These are phyloP conservation scores for Sigmodon hispidus DNA, from an alignment of 2,113 vertebrate genomes.

Conservation along the genomic window DNA sequence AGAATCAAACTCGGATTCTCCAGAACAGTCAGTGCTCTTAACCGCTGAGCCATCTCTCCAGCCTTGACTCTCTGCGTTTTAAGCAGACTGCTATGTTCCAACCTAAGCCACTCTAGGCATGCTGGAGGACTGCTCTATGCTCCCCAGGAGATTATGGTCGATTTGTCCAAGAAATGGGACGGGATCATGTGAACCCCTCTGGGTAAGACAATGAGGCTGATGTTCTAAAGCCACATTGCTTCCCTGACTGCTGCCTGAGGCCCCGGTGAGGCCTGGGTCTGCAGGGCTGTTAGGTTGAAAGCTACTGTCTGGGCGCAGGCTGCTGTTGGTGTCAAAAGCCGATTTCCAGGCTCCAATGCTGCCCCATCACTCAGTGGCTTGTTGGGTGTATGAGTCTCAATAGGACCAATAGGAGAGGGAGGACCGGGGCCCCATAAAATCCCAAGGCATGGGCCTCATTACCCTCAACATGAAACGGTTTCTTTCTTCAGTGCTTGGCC, in stretches of 20 bases:
- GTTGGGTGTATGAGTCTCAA: neutral
- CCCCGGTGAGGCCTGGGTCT: neutral
- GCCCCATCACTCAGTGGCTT: neutral
- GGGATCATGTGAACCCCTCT: no score
- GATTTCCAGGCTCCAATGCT: neutral
- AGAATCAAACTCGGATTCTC: no score
- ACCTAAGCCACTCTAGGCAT: neutral
- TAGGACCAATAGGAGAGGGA: neutral
- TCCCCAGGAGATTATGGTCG: no score
- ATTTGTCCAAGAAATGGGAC: neutral
- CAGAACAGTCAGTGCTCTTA: no score
- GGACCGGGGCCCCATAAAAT: neutral
- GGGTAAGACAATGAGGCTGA: neutral
- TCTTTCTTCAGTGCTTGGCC: neutral
- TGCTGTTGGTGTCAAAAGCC: neutral
- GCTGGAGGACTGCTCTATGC: neutral
- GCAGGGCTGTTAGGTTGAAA: neutral
- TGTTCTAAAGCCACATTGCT: no score
- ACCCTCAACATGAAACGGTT: neutral
- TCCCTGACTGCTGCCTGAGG: neutral
- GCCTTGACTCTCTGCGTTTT: neutral
- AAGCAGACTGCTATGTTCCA: no score
- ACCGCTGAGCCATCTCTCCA: no score
- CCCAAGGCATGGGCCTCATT: neutral
- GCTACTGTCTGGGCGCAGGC: neutral